Evolutionary conservation across 1,140 invertebrate genomes (phyloP), one percentile per base, ranked within the genome.

Genomic region (Steinernema feltiae): DNA sequence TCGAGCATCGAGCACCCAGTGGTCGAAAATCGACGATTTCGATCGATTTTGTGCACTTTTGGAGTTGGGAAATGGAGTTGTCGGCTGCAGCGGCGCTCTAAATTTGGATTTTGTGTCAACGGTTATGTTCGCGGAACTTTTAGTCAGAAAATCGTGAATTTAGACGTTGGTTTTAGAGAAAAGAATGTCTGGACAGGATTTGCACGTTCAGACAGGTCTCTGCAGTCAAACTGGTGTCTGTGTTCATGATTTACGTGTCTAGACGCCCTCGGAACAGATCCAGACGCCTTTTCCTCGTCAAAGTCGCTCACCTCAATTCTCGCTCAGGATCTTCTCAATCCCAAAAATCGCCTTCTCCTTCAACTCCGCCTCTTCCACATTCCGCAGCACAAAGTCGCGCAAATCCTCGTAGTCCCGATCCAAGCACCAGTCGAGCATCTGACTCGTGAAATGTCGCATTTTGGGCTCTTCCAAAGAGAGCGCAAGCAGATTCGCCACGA

Each of bases 1-100:
- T 27, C 53, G 53, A 63, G 24, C 53, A 63, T 63, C 53, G 53
- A 63, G 53, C 53, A 63, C 53, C 24, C 53, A 63, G 12, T 63
- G 53, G 7, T 7, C 35, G 7, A 41, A 7, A 41, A n/a, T 46
- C 53, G 53, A 3, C 7, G 53, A 27, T 7, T 63, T n/a, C 53
- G 53, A 41, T 63, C 53, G 53, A 63, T n/a, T 63, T 63, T 63
- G 7, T 63, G 53, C 24, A 27, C 53, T n/a, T 27, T 63, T 63
- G 7, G 7, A 63, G 24, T 27, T 7, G 3, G 12, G 7, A 63
- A 7, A 15, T 63, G 7, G 41, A n/a, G n/a, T 7, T 46, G 41
- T n/a, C n/a, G n/a, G n/a, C n/a, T n/a, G n/a, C n/a, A n/a, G n/a
- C n/a, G n/a, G n/a, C n/a, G n/a, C n/a, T n/a, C n/a, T n/a, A n/a